Percentiles rank a stretch among this genome's conserved stretches.
These are phyloP conservation scores for Margaritifera margaritifera DNA, from an alignment of 2,888 invertebrate genomes.

Conservation along the genomic window DNA sequence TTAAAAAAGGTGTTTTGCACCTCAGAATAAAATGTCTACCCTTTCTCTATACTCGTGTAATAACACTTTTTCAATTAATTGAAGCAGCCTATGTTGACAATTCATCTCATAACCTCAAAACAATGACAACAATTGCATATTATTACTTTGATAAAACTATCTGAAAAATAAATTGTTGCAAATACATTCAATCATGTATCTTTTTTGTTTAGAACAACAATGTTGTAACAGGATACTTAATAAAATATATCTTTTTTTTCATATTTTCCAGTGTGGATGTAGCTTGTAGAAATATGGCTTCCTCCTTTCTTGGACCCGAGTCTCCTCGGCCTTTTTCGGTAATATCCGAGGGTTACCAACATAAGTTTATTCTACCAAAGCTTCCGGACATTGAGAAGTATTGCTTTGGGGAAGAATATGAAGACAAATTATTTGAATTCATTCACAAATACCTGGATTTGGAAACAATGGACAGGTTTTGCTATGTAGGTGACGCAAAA, in stretches of 20 bases:
- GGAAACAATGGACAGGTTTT: conserved; percentile 62
- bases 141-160: too few species aligned
- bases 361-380: conserved; percentile 51
- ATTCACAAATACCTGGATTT: conserved; percentile 66
- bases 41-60: too few species aligned
- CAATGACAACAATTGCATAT: too few species aligned
- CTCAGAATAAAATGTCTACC: too few species aligned
- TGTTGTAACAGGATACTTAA: not conserved
- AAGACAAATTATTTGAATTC: conserved; percentile 56
- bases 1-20: too few species aligned
- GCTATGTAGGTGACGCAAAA: conserved; percentile 66
- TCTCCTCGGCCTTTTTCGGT: conserved; percentile 67
- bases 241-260: not conserved
- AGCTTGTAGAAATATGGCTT: conserved; percentile 45
- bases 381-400: conserved; percentile 47
- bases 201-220: too few species aligned
- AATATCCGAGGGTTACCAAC: conserved; percentile 64
- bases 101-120: too few species aligned
- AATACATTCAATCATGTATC: too few species aligned
- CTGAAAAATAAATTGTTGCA: too few species aligned
- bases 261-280: conserved; percentile 8
- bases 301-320: conserved; percentile 68
- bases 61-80: too few species aligned
- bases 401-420: conserved; percentile 63
- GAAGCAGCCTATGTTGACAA: too few species aligned